These are phyloP conservation scores for Eulithis prunata DNA, from an alignment of 2,888 invertebrate species.

Conservation along the genomic window DNA sequence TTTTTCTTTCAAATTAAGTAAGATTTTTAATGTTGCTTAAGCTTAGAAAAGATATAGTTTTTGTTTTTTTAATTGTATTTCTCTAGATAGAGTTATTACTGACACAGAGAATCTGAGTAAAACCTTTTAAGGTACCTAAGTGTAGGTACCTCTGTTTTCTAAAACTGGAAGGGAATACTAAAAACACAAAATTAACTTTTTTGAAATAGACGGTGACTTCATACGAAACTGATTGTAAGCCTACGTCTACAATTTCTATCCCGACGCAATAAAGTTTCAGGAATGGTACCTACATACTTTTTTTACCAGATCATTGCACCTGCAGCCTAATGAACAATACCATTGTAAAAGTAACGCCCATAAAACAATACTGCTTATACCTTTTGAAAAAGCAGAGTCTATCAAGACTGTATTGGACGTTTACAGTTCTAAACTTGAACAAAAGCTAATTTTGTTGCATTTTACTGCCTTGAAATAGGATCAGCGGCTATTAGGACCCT, in stretches of 20 bases:
- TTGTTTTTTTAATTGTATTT: no score
- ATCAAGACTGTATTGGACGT: slow-evolving; percentile 60
- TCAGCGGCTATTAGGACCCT: slow-evolving; percentile 77
- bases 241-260: neutral
- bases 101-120: no score
- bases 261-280: slow-evolving; percentile 29
- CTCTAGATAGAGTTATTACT: no score
- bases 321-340: slow-evolving; percentile 57
- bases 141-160: no score
- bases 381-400: slow-evolving; percentile 49
- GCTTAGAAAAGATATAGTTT: no score
- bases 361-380: slow-evolving; percentile 63
- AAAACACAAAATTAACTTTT: no score
- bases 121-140: no score
- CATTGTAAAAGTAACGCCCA: slow-evolving; percentile 59
- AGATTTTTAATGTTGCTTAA: no score
- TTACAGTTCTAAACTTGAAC: slow-evolving; percentile 72
- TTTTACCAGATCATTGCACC: slow-evolving; percentile 44
- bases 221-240: no score
- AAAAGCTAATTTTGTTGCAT: slow-evolving; percentile 83
- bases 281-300: slow-evolving; percentile 9
- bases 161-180: no score
- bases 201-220: no score
- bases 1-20: no score
- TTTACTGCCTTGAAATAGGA: slow-evolving; percentile 82